Evolutionary conservation across 2,113 vertebrate genomes (phyloP).

Genomic region (Heteronetta atricapilla): DNA sequence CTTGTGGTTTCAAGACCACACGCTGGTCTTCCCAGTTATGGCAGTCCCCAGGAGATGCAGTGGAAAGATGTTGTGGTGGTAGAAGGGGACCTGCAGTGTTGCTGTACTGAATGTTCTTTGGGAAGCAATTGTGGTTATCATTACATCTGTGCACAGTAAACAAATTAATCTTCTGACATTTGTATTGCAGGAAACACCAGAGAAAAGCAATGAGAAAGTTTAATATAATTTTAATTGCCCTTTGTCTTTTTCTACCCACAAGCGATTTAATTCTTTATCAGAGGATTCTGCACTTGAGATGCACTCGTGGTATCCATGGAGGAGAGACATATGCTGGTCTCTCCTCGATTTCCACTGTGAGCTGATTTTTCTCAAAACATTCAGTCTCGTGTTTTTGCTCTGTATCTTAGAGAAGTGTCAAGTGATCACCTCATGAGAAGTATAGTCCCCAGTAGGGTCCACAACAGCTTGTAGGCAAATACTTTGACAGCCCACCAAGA

Average conservation of each 20-base stretch:
- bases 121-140: neutral
- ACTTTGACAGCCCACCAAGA: neutral
- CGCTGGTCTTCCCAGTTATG: accelerated
- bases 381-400: neutral
- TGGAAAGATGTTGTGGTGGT: neutral
- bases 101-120: neutral
- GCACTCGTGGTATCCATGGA: accelerated
- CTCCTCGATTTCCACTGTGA: neutral
- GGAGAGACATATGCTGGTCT: neutral
- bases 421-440: neutral
- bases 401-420: neutral
- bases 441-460: neutral
- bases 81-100: neutral
- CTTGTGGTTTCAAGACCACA: neutral
- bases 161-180: conserved; percentile 1
- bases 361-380: neutral
- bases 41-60: neutral
- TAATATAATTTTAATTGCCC: neutral
- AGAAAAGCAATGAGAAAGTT: conserved; percentile 25
- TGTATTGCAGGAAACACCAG: neutral
- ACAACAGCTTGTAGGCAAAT: neutral
- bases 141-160: conserved; percentile 3
- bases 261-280: neutral
- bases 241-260: conserved; percentile 18
- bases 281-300: neutral